Evolutionary conservation across 2,888 invertebrate species (phyloP).

Genomic region (Psylliodes chrysocephalus): DNA sequence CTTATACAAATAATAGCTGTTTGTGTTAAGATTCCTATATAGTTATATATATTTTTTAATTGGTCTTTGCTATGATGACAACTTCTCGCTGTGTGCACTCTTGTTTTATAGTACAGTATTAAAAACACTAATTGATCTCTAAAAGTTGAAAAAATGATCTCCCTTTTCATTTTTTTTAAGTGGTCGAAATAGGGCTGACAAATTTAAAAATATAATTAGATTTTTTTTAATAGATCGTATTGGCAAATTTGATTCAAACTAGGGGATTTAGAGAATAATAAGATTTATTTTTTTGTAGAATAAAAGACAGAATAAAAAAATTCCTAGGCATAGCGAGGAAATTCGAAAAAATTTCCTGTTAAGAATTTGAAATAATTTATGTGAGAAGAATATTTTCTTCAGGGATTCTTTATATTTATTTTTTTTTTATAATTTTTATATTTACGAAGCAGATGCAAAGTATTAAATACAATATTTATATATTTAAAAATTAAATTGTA

Average conservation of each 20-base stretch:
- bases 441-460: not conserved
- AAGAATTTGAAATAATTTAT: not conserved
- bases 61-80: conserved; percentile 14
- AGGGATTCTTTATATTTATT: not conserved
- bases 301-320: conserved; percentile 2
- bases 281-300: conserved; percentile 9
- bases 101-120: no score
- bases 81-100: not conserved
- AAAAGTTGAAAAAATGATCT: no score
- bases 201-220: not conserved
- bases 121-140: not conserved
- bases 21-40: no score
- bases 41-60: not conserved
- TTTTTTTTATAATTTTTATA: conserved; percentile 2
- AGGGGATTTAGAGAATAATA: not conserved
- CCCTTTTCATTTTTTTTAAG: not conserved
- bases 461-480: not conserved
- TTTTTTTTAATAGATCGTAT: not conserved
- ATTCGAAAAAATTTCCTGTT: not conserved
- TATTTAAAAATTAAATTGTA: not conserved
- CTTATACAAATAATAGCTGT: no score
- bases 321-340: not conserved
- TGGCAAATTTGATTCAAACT: no score
- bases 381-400: not conserved
- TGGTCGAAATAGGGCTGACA: conserved; percentile 14